Conservation (phyloP, 2,113 vertebrate species). For the Anolis carolinensis region DNA sequence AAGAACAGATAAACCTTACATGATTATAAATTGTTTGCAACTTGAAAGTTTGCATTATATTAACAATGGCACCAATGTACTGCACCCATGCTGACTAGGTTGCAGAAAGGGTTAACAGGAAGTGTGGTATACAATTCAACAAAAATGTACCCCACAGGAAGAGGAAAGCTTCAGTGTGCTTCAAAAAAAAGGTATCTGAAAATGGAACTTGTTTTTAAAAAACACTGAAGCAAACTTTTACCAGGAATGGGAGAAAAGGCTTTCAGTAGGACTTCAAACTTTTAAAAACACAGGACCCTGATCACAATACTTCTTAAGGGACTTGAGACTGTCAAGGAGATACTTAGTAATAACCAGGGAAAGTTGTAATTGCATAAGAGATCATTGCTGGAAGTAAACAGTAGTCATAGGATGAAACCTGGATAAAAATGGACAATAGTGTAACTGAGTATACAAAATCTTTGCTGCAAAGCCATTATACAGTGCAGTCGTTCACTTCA, state of each 20-base stretch:
- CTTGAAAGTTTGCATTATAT: neutral
- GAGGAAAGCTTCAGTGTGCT: neutral
- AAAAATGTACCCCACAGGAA: conserved; percentile 1
- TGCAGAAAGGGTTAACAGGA: neutral
- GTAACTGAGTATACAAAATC: neutral
- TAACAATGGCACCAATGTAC: neutral
- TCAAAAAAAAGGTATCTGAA: neutral
- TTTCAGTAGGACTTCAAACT: neutral
- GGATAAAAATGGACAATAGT: neutral
- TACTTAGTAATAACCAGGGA: neutral
- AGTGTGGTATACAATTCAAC: neutral
- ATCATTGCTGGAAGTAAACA: neutral
- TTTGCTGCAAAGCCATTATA: too few relatives aligned
- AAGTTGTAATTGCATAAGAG: conserved; percentile 6
- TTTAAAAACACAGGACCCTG: neutral
- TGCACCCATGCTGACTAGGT: neutral
- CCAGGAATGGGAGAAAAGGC: neutral
- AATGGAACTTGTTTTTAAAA: neutral
- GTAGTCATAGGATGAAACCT: neutral
- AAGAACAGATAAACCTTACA: neutral
- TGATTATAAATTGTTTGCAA: neutral
- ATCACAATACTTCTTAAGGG: neutral
- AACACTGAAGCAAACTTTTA: neutral
- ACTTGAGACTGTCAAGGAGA: neutral
- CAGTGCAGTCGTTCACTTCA: neutral